phyloP scores from a whole-genome alignment of 2,113 vertebrate species.

The Mesembrinibis cayennensis region DNA sequence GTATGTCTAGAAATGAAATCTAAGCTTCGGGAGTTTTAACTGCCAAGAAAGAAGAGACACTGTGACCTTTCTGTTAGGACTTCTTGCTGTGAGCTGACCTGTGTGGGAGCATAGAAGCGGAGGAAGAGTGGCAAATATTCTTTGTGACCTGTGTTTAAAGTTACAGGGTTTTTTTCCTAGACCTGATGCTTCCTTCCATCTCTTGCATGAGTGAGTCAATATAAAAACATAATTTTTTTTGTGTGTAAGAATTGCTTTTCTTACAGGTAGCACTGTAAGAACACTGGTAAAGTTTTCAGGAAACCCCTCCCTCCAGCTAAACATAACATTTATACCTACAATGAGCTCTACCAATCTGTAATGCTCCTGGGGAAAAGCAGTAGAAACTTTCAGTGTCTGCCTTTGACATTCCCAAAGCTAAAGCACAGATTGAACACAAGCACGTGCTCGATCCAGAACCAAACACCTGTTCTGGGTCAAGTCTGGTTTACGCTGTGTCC shows the following conservation, averaged over 20 bases:
- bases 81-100: neutral
- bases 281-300: neutral
- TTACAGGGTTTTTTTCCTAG: rapidly evolving
- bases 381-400: neutral
- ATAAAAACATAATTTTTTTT: neutral
- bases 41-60: neutral
- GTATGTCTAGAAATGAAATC: neutral
- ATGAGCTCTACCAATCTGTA: neutral
- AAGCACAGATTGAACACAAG: neutral
- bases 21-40: neutral
- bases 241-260: neutral
- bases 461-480: rapidly evolving
- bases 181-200: neutral
- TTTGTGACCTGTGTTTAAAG: neutral
- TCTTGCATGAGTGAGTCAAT: neutral
- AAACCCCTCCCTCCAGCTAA: neutral
- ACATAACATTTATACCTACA: neutral
- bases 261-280: neutral
- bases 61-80: neutral
- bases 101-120: neutral
- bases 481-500: rapidly evolving
- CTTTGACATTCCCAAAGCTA: neutral
- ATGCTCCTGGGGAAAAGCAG: neutral
- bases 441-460: rapidly evolving
- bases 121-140: neutral